Conservation (phyloP, 1,140 invertebrate species). For the Apis mellifera region DNA sequence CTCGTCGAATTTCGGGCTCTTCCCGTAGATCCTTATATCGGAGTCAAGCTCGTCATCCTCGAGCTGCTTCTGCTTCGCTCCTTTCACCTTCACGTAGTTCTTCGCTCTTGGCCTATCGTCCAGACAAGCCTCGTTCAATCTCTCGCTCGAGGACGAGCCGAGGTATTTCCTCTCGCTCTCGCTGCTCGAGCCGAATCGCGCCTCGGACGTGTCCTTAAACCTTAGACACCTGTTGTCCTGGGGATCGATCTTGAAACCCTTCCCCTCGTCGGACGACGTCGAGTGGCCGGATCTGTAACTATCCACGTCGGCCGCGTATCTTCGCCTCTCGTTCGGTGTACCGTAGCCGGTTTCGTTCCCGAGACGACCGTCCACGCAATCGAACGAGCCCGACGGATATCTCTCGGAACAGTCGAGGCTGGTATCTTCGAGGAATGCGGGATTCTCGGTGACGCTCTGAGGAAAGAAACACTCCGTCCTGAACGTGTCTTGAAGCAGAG, state of each 20-base stretch:
- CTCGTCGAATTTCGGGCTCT: conserved; percentile 80
- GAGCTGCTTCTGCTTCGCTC: conserved; percentile 74
- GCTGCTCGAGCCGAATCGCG: conserved; percentile 72
- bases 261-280: conserved; percentile 71
- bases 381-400: conserved; percentile 68
- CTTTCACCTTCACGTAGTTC: conserved; percentile 70
- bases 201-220: conserved; percentile 64
- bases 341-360: conserved; percentile 53
- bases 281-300: conserved; percentile 68
- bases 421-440: conserved; percentile 61
- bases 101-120: conserved; percentile 66
- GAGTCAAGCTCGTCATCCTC: conserved; percentile 76
- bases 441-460: conserved; percentile 71
- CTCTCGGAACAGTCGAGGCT: conserved; percentile 69
- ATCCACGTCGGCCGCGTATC: conserved; percentile 49
- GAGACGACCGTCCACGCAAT: conserved; percentile 72
- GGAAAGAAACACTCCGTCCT: conserved; percentile 74
- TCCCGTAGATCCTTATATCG: conserved; percentile 76
- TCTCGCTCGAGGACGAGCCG: conserved; percentile 68
- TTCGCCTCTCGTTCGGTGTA: conserved; percentile 59
- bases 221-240: conserved; percentile 51
- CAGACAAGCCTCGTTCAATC: conserved; percentile 65
- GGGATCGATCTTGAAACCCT: conserved; percentile 64
- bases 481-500: conserved; percentile 57
- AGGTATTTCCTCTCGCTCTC: conserved; percentile 74